phyloP scores from a whole-genome alignment of 1,140 invertebrate species.

The Bombus fervidus region DNA sequence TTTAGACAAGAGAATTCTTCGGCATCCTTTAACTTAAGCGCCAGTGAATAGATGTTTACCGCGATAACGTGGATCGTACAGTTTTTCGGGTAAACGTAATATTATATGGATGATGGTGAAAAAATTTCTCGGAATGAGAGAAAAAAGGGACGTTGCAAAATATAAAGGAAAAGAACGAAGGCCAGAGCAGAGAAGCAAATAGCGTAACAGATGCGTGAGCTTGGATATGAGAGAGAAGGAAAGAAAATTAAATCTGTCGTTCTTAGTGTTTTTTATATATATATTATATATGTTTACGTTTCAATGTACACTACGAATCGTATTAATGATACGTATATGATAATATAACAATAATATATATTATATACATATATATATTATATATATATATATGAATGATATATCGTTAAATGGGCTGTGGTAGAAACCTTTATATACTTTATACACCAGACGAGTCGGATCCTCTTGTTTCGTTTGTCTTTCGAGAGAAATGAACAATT shows the following conservation, averaged over 20 bases:
- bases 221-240: slow-evolving; percentile 14
- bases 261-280: slow-evolving; percentile 53
- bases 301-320: slow-evolving; percentile 45
- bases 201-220: neutral
- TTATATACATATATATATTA: slow-evolving; percentile 58
- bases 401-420: slow-evolving; percentile 82
- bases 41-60: slow-evolving; percentile 3
- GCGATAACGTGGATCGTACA: slow-evolving; percentile 11
- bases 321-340: slow-evolving; percentile 41
- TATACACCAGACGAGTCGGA: slow-evolving; percentile 61
- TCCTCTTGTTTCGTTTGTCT: slow-evolving; percentile 59
- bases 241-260: slow-evolving; percentile 43
- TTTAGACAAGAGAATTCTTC: slow-evolving; percentile 9
- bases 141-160: neutral
- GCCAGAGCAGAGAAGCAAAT: neutral
- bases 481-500: slow-evolving; percentile 18
- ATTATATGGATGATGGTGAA: neutral
- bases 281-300: slow-evolving; percentile 45
- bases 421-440: slow-evolving; percentile 78
- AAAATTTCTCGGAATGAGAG: neutral
- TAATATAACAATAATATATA: slow-evolving; percentile 69
- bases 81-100: slow-evolving; percentile 2
- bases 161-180: neutral
- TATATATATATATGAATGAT: slow-evolving; percentile 70
- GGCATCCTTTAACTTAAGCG: slow-evolving; percentile 20